Evolutionary conservation across 2,888 invertebrate genomes (phyloP).

Genomic region (Chaitophorus viminalis): DNA sequence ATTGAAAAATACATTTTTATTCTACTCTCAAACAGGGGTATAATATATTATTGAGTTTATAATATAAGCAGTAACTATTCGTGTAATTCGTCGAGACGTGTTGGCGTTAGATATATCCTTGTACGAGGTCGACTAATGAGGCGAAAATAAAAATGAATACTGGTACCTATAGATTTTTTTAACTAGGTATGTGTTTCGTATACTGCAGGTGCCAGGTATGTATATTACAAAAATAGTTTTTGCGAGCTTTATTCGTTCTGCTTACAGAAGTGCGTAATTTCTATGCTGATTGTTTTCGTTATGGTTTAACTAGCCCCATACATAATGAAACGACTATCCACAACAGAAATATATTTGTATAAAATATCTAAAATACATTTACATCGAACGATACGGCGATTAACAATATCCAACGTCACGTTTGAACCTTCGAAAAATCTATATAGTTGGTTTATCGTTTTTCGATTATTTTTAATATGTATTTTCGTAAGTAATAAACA

Average conservation of each 20-base stretch:
- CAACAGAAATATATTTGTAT: neutral
- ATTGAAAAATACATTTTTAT: constrained; percentile 52
- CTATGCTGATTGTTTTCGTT: neutral
- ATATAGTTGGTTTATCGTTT: neutral
- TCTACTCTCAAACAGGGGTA: constrained; percentile 44
- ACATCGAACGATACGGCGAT: neutral
- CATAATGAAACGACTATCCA: neutral
- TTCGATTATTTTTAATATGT: neutral
- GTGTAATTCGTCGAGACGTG: constrained; percentile 6
- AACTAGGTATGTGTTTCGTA: neutral
- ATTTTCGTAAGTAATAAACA: neutral
- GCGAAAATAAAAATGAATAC: constrained; percentile 33
- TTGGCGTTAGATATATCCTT: constrained; percentile 47
- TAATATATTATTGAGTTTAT: constrained; percentile 13
- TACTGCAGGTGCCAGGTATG: too few species aligned
- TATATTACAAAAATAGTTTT: neutral
- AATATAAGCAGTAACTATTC: neutral
- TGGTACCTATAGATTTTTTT: neutral
- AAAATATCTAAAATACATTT: neutral
- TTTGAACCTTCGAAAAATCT: neutral
- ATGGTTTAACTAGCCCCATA: neutral
- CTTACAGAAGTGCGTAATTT: neutral
- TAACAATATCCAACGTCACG: neutral
- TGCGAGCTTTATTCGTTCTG: neutral
- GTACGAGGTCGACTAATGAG: constrained; percentile 49